phyloP scores from a whole-genome alignment of 2,797 vertebrate genomes.

The Crypturellus tataupa region DNA sequence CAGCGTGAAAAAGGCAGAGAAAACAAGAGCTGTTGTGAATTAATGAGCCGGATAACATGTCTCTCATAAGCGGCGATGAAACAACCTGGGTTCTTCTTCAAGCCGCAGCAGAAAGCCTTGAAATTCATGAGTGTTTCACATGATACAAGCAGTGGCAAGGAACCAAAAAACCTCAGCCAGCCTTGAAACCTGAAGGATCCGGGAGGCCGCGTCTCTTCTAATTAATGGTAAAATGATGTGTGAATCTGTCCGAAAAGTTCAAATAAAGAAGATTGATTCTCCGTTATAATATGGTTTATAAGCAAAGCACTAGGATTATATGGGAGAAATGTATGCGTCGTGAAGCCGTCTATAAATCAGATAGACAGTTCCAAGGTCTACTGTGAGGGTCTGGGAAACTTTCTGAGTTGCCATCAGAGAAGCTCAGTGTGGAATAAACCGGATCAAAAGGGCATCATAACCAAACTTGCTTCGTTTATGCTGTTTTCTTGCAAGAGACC shows the following conservation, averaged over 20 bases:
- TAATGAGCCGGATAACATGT: slow-evolving; percentile 68
- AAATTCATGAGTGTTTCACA: neutral
- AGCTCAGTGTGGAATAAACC: slow-evolving; percentile 4
- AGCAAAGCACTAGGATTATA: slow-evolving; percentile 55
- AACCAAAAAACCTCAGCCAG: neutral
- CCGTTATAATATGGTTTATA: slow-evolving; percentile 29
- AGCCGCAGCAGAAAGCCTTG: neutral
- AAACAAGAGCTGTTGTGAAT: slow-evolving; percentile 70
- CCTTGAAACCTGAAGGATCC: slow-evolving; percentile 31
- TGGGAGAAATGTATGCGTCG: slow-evolving; percentile 37
- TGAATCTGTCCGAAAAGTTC: slow-evolving; percentile 57
- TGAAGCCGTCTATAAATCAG: slow-evolving; percentile 62
- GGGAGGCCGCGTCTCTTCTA: slow-evolving; percentile 9
- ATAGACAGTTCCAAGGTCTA: slow-evolving; percentile 60
- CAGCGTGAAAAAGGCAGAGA: slow-evolving; percentile 66
- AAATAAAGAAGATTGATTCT: slow-evolving; percentile 73
- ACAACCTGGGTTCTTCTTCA: slow-evolving; percentile 67
- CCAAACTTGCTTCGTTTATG: neutral
- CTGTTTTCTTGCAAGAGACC: neutral
- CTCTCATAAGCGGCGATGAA: slow-evolving; percentile 62
- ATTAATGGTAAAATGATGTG: slow-evolving; percentile 66
- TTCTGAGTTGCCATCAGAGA: slow-evolving; percentile 36
- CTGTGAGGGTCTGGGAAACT: slow-evolving; percentile 68
- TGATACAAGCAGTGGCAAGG: neutral
- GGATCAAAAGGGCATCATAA: neutral